These are phyloP conservation scores for Parelbella ahira DNA, from an alignment of 2,888 invertebrate species.

Conservation along the genomic window DNA sequence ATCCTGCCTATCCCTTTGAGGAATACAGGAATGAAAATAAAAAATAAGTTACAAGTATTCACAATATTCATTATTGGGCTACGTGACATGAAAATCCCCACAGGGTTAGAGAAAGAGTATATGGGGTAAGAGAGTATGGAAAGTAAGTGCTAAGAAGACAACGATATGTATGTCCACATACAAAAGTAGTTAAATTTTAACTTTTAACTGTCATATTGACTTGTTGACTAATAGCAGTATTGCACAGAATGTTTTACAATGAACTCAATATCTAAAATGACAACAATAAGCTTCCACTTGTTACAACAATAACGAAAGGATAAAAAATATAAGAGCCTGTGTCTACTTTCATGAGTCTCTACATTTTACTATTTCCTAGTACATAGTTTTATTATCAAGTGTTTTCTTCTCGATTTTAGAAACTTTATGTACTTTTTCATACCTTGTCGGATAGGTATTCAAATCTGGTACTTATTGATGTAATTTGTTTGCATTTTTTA, in stretches of 20 bases:
- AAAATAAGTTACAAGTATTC: no score
- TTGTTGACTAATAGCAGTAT: no score
- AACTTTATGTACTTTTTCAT: constrained; percentile 13
- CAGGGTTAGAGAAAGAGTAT: no score
- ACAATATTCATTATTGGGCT: no score
- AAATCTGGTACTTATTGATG: constrained; percentile 13
- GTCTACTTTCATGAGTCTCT: background rate
- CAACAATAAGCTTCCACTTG: background rate
- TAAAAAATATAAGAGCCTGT: background rate
- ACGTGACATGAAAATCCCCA: no score
- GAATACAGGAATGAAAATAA: no score
- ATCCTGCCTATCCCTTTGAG: no score
- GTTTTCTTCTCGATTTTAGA: constrained; percentile 9
- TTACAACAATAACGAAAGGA: background rate
- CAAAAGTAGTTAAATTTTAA: no score
- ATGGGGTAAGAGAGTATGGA: no score
- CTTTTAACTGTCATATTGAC: no score
- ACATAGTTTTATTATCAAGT: constrained; percentile 4
- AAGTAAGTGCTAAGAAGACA: background rate
- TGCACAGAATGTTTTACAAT: background rate
- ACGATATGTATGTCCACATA: background rate
- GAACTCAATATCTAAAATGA: constrained; percentile 1
- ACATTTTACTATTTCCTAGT: background rate
- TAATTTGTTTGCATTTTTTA: background rate
- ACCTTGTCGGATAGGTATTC: constrained; percentile 18